Percentiles rank a stretch among this genome's conserved stretches.
phyloP scores from a whole-genome alignment of 2,888 invertebrate genomes.

The Anodontia alba region DNA sequence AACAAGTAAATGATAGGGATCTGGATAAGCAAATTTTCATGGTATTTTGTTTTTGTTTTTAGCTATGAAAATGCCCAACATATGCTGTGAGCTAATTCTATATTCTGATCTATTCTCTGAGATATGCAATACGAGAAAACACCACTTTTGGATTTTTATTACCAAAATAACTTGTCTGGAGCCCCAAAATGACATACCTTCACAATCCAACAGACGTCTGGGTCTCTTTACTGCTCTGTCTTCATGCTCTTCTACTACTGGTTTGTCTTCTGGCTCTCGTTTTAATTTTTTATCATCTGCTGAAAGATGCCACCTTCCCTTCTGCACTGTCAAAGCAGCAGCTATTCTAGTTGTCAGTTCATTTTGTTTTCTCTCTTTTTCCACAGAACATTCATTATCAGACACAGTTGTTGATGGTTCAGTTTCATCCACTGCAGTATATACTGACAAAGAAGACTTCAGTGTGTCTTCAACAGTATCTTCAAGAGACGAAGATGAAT shows the following conservation, averaged over 20 bases:
- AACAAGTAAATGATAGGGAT: no score
- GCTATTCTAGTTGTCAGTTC: slow-evolving; percentile 57
- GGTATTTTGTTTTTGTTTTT: no score
- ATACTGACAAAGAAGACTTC: not conserved
- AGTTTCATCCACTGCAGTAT: slow-evolving; percentile 1
- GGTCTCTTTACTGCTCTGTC: slow-evolving; percentile 26
- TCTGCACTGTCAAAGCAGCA: slow-evolving; percentile 55
- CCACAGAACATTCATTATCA: slow-evolving; percentile 2
- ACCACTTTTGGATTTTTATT: no score
- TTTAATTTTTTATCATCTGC: not conserved
- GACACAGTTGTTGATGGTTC: slow-evolving; percentile 11
- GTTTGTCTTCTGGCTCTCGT: not conserved
- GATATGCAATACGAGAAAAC: no score
- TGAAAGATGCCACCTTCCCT: slow-evolving; percentile 56
- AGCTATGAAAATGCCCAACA: no score
- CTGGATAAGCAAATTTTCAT: no score
- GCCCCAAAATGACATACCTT: not conserved
- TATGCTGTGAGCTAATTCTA: no score
- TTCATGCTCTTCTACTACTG: not conserved
- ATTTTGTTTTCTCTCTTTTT: slow-evolving; percentile 37
- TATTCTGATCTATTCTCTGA: no score
- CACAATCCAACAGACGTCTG: not conserved
- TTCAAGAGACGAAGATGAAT: slow-evolving; percentile 4
- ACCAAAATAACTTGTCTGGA: no score
- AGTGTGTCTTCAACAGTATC: not conserved